phyloP scores from a whole-genome alignment of 2,888 invertebrate species.

The Rhyacophila evoluta region DNA sequence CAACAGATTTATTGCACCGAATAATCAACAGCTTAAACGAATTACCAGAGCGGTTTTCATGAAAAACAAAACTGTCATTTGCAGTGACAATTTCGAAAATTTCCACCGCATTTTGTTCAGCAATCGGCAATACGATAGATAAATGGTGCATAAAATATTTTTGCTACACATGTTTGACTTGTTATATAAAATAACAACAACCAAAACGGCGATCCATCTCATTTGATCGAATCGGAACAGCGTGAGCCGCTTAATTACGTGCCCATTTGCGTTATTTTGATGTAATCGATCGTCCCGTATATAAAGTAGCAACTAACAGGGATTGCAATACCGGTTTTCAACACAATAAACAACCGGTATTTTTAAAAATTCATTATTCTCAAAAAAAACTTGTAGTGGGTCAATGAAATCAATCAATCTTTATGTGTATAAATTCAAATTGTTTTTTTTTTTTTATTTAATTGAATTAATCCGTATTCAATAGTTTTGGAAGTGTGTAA shows the following conservation, averaged over 20 bases:
- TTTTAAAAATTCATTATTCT: too few relatives aligned
- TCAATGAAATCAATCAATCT: too few relatives aligned
- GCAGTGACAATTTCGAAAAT: neutral
- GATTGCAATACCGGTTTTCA: neutral
- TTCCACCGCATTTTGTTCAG: neutral
- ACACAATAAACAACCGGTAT: too few relatives aligned
- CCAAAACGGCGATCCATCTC: conserved; percentile 2
- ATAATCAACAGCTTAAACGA: too few relatives aligned
- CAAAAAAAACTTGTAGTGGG: too few relatives aligned
- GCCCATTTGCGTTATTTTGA: conserved; percentile 33
- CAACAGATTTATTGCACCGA: too few relatives aligned
- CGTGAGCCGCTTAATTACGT: neutral
- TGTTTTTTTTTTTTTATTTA: too few relatives aligned
- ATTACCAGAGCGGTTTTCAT: too few relatives aligned
- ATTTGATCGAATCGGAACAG: neutral
- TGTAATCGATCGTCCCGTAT: conserved; percentile 32
- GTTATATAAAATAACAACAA: neutral
- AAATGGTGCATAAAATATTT: neutral
- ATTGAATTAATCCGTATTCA: too few relatives aligned
- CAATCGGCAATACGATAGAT: neutral
- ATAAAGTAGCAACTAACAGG: conserved; percentile 39
- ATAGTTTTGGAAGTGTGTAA: too few relatives aligned
- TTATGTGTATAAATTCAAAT: too few relatives aligned
- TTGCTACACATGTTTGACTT: neutral
- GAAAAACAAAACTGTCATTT: neutral